Conservation (phyloP, 2,888 invertebrate species). For the Noctuana brunneofusca region DNA sequence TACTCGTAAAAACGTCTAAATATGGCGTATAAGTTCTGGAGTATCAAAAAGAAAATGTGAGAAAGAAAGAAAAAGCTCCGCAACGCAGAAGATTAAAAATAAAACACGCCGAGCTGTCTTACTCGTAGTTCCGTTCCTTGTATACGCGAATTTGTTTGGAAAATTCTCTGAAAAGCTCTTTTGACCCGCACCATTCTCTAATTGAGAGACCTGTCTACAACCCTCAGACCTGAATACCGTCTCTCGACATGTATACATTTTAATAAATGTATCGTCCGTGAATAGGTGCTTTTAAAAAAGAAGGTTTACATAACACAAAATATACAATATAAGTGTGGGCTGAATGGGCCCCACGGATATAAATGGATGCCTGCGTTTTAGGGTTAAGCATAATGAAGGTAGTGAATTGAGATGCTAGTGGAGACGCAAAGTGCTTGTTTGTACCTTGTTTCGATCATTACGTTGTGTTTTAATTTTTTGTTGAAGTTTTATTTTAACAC, state of each 20-base stretch:
- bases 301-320: constrained; percentile 69
- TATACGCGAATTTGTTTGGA: constrained; percentile 45
- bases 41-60: constrained; percentile 8
- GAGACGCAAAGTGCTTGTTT: constrained; percentile 36
- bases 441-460: neutral
- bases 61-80: constrained; percentile 16
- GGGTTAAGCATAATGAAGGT: constrained; percentile 56
- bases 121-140: constrained; percentile 43
- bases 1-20: neutral
- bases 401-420: constrained; percentile 60
- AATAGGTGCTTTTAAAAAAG: constrained; percentile 75
- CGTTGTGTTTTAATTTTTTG: too few species aligned
- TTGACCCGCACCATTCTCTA: constrained; percentile 48
- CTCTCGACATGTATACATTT: constrained; percentile 67
- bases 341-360: constrained; percentile 63
- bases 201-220: constrained; percentile 60
- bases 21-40: neutral
- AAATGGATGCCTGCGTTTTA: constrained; percentile 59
- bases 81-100: constrained; percentile 25
- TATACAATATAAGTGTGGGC: constrained; percentile 77
- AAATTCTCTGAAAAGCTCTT: constrained; percentile 51
- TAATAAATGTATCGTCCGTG: constrained; percentile 80
- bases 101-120: constrained; percentile 40
- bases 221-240: constrained; percentile 69
- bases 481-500: too few species aligned